A percentile compares a stretch with the other conserved stretches of the same genome.
These are phyloP conservation scores for Apotomis betuletana DNA, from an alignment of 2,888 invertebrate genomes.

Conservation along the genomic window DNA sequence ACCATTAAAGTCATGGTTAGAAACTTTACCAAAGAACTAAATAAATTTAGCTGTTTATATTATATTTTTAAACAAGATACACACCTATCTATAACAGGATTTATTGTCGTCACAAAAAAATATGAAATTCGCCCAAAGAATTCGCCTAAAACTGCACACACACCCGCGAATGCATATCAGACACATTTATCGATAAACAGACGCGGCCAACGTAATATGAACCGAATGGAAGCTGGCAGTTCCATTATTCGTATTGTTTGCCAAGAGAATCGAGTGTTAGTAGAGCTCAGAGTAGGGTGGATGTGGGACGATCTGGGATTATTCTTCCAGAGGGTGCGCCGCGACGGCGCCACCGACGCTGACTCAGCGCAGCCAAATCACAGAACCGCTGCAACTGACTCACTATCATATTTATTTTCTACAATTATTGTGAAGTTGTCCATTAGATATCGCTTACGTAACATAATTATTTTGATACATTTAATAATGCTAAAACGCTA, in stretches of 20 bases:
- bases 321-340: conserved; percentile 34
- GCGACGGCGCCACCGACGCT: conserved; percentile 37
- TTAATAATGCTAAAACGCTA: too few species aligned
- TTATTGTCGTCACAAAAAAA: too few species aligned
- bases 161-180: conserved; percentile 41
- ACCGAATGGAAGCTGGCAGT: conserved; percentile 13
- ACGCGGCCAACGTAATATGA: conserved; percentile 23
- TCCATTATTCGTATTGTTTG: conserved; percentile 25
- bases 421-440: not conserved
- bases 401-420: conserved; percentile 12
- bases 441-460: too few species aligned
- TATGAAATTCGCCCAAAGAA: conserved; percentile 10
- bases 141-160: conserved; percentile 14
- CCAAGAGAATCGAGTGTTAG: conserved; percentile 24
- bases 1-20: too few species aligned
- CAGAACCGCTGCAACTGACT: conserved; percentile 35
- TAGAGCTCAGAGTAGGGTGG: conserved; percentile 26
- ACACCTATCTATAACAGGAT: too few species aligned
- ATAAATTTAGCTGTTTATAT: too few species aligned
- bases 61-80: too few species aligned
- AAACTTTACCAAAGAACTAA: too few species aligned
- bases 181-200: conserved; percentile 40
- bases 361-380: conserved; percentile 38
- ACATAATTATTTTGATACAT: too few species aligned
- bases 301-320: conserved; percentile 37